These are phyloP conservation scores for Drosophila littoralis DNA, from an alignment of 1,140 invertebrate genomes.

Conservation along the genomic window DNA sequence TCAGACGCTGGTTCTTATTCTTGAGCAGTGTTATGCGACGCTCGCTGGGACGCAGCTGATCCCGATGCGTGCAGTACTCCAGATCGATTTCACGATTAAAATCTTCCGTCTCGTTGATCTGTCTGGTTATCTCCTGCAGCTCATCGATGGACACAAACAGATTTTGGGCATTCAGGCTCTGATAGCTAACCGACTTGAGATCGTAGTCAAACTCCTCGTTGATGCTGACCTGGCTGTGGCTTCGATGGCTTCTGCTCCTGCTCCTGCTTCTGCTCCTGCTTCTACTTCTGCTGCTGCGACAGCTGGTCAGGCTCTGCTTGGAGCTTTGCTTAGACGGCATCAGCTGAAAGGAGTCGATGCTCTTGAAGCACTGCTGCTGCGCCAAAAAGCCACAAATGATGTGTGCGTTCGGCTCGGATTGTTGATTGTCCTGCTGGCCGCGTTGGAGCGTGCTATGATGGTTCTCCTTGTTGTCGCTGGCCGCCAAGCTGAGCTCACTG, in stretches of 20 bases:
- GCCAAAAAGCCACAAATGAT: conserved; percentile 45
- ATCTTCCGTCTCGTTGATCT: conserved; percentile 83
- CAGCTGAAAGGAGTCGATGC: conserved; percentile 65
- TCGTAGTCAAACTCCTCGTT: conserved; percentile 77
- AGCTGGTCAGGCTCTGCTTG: conserved; percentile 53
- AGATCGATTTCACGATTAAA: conserved; percentile 78
- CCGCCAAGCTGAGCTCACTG: conserved; percentile 65
- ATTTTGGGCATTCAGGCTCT: conserved; percentile 77
- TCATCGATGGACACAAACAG: conserved; percentile 83
- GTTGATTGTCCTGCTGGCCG: not conserved
- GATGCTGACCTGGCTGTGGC: conserved; percentile 22
- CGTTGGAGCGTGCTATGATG: conserved; percentile 17
- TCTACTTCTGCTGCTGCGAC: conserved; percentile 18
- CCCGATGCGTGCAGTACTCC: conserved; percentile 80
- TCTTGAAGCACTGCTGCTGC: conserved; percentile 66
- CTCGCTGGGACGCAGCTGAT: conserved; percentile 77
- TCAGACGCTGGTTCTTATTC: conserved; percentile 77
- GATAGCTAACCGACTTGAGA: conserved; percentile 81
- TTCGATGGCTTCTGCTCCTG: conserved; percentile 2
- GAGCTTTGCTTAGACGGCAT: conserved; percentile 43
- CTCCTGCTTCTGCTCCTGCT: conserved; percentile 1
- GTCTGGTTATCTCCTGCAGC: conserved; percentile 77
- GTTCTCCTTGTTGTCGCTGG: conserved; percentile 56
- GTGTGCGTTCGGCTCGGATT: not conserved
- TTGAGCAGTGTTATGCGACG: conserved; percentile 79